A percentile compares a stretch with the other conserved stretches of the same genome.
Conservation (phyloP, 1,140 invertebrate species). For the Zophobas morio region DNA sequence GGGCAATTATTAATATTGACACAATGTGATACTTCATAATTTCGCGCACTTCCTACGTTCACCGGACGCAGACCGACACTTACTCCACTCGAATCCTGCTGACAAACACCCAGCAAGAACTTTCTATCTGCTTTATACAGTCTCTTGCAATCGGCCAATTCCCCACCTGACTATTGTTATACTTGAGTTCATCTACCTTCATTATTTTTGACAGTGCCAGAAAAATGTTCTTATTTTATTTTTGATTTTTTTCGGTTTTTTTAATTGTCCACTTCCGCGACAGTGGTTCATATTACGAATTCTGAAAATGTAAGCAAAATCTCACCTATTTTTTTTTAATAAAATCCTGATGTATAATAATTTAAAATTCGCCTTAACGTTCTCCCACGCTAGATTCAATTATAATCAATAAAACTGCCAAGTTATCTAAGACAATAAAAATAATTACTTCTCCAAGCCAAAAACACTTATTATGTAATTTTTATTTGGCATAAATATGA, state of each 20-base stretch:
- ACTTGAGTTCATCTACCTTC: slow-evolving; percentile 49
- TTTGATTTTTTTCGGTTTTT: background rate
- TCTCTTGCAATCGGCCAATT: slow-evolving; percentile 29
- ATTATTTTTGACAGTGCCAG: slow-evolving; percentile 19
- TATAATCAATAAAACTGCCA: too few species aligned
- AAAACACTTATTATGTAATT: too few species aligned
- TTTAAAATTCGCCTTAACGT: too few species aligned
- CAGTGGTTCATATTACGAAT: too few species aligned
- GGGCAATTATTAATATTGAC: slow-evolving; percentile 3
- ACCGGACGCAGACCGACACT: slow-evolving; percentile 38
- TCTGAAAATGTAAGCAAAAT: background rate
- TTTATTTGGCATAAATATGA: too few species aligned
- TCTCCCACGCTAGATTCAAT: too few species aligned
- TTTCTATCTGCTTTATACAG: slow-evolving; percentile 51
- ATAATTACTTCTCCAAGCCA: too few species aligned
- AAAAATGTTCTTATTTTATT: slow-evolving; percentile 17
- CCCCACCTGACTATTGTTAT: slow-evolving; percentile 50
- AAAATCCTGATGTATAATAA: too few species aligned
- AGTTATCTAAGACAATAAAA: too few species aligned
- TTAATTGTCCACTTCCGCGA: background rate
- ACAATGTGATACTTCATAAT: slow-evolving; percentile 32
- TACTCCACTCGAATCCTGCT: slow-evolving; percentile 43
- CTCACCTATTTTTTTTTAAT: too few species aligned
- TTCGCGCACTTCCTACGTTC: slow-evolving; percentile 45
- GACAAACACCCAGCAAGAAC: slow-evolving; percentile 45